Evolutionary conservation across 1,140 invertebrate genomes (phyloP).

Genomic region (Drosophila littoralis): DNA sequence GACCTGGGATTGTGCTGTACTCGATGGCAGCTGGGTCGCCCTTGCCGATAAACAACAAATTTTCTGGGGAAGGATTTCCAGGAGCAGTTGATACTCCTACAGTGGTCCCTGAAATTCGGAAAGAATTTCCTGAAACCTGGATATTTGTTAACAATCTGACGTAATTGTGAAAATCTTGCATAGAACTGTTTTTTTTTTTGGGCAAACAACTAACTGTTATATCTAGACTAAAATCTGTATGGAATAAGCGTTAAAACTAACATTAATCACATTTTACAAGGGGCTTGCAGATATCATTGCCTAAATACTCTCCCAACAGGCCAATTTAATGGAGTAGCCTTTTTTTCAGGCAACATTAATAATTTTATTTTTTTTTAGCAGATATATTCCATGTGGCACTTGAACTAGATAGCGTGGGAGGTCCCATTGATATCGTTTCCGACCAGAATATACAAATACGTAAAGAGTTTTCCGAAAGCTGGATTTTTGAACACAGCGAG

Average conservation of each 20-base stretch:
- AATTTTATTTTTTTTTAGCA: conserved; percentile 3
- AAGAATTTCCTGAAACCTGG: conserved; percentile 70
- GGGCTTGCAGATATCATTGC: not conserved
- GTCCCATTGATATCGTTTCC: not conserved
- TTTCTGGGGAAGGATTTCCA: not conserved
- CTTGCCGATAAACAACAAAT: not conserved
- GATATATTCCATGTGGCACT: conserved; percentile 2
- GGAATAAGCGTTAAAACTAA: conserved; percentile 20
- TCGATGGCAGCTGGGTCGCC: not conserved
- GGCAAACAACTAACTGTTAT: conserved; percentile 12
- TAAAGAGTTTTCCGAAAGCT: conserved; percentile 33
- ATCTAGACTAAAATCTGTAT: conserved; percentile 4
- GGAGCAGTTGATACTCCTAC: not conserved
- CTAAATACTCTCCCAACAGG: too few species aligned
- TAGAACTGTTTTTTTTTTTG: conserved; percentile 5
- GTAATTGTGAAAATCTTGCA: conserved; percentile 20
- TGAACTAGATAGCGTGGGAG: conserved; percentile 15
- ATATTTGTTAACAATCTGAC: conserved; percentile 45
- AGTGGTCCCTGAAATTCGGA: conserved; percentile 33
- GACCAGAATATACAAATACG: conserved; percentile 15
- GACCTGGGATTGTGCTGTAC: not conserved
- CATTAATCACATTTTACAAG: not conserved
- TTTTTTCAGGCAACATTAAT: not conserved
- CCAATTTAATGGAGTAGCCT: not conserved
- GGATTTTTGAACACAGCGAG: conserved; percentile 36